Conservation (phyloP, 2,113 vertebrate genomes). For the Rhinichthys klamathensis region DNA sequence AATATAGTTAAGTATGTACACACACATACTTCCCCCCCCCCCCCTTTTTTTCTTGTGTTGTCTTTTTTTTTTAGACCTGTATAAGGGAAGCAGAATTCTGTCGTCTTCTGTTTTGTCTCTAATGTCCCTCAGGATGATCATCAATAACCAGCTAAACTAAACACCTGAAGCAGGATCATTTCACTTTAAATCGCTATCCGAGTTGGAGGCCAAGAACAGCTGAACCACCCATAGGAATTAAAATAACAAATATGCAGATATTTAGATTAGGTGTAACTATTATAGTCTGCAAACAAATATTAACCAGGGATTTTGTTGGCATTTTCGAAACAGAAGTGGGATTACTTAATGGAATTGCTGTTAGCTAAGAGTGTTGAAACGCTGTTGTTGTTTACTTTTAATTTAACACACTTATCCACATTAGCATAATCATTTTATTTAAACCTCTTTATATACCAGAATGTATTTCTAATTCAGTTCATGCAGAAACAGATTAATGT, state of each 20-base stretch:
- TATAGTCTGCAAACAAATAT: slow-evolving; percentile 26
- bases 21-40: too few species aligned
- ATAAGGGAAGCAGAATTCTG: neutral
- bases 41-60: too few species aligned
- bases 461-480: neutral
- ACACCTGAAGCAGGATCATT: slow-evolving; percentile 28
- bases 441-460: neutral
- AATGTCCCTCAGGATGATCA: neutral
- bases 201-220: slow-evolving; percentile 7
- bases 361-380: slow-evolving; percentile 2
- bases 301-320: slow-evolving; percentile 39
- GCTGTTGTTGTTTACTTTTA: neutral
- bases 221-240: slow-evolving; percentile 23
- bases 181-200: slow-evolving; percentile 23
- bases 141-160: slow-evolving; percentile 14
- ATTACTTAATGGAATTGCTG: slow-evolving; percentile 13
- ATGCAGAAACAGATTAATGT: neutral
- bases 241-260: slow-evolving; percentile 40
- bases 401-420: neutral
- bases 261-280: slow-evolving; percentile 34
- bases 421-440: slow-evolving; percentile 20
- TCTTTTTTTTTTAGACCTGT: neutral
- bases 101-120: neutral
- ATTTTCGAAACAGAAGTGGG: slow-evolving; percentile 4
- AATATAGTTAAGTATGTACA: too few species aligned